Conservation (phyloP, 2,113 vertebrate genomes). For the Gallinago jamesoni region DNA sequence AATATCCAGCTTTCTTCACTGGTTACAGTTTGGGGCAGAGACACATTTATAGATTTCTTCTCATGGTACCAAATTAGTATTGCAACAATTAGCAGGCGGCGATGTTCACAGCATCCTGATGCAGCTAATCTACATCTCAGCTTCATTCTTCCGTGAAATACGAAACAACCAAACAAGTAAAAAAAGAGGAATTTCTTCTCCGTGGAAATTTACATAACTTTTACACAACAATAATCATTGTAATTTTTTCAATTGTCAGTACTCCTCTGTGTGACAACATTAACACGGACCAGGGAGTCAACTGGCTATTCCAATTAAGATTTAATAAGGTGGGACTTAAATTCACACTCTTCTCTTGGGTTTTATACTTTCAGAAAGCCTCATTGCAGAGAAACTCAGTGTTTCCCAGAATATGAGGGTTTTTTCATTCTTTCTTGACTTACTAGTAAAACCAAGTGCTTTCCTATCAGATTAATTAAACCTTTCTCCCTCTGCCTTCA, state of each 20-base stretch:
- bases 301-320: not conserved
- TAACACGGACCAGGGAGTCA: not conserved
- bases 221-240: rapidly evolving
- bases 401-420: not conserved
- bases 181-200: not conserved
- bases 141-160: not conserved
- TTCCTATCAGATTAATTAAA: not conserved
- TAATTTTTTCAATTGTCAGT: not conserved
- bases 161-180: not conserved
- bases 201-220: not conserved
- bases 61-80: not conserved
- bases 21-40: not conserved
- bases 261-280: not conserved
- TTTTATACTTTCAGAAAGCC: not conserved
- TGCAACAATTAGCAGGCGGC: not conserved
- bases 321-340: not conserved
- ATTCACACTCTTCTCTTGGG: not conserved
- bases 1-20: not conserved
- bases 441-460: not conserved
- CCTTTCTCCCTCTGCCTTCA: not conserved
- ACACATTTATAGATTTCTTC: not conserved
- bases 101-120: not conserved
- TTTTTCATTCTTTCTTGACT: not conserved
- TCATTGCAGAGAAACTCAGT: not conserved
- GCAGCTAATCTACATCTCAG: not conserved